These are phyloP conservation scores for Clepsis dumicolana DNA, from an alignment of 2,888 invertebrate species.

Conservation along the genomic window DNA sequence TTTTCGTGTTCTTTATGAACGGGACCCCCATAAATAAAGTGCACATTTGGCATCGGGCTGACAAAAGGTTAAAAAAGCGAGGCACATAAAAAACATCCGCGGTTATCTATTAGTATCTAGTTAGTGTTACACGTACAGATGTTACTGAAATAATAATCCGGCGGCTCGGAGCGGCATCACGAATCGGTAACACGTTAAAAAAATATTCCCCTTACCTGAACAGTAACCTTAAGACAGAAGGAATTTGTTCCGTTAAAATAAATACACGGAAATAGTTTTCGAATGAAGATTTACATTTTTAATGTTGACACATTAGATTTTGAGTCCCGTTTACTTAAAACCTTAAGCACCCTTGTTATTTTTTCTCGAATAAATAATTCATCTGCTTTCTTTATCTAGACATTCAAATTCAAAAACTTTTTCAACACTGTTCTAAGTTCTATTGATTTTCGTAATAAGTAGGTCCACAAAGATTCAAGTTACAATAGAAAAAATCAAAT, in stretches of 20 bases:
- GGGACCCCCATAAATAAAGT: conserved; percentile 77
- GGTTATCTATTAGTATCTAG: conserved; percentile 86
- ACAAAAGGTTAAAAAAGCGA: conserved; percentile 81
- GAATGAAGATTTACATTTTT: conserved; percentile 45
- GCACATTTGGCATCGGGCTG: conserved; percentile 77
- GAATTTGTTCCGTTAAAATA: conserved; percentile 68
- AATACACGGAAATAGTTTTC: conserved; percentile 60
- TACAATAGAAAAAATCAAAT: conserved; percentile 60
- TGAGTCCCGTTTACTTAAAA: conserved; percentile 30
- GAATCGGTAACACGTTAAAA: conserved; percentile 56
- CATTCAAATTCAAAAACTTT: neutral
- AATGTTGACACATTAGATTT: conserved; percentile 44
- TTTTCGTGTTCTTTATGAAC: conserved; percentile 56
- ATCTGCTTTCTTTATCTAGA: neutral
- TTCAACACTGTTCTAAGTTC: conserved; percentile 36
- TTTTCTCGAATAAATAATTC: conserved; percentile 12
- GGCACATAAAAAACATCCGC: conserved; percentile 82
- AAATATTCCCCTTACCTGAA: conserved; percentile 64
- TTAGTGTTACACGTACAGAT: conserved; percentile 82
- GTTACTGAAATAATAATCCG: conserved; percentile 82
- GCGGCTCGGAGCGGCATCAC: conserved; percentile 50
- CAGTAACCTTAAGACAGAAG: conserved; percentile 57
- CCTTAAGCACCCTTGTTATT: conserved; percentile 19
- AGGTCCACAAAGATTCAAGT: conserved; percentile 63
- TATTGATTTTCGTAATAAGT: conserved; percentile 63